Evolutionary conservation across 2,113 vertebrate species (phyloP).

Genomic region (Xyliphius kryptos): DNA sequence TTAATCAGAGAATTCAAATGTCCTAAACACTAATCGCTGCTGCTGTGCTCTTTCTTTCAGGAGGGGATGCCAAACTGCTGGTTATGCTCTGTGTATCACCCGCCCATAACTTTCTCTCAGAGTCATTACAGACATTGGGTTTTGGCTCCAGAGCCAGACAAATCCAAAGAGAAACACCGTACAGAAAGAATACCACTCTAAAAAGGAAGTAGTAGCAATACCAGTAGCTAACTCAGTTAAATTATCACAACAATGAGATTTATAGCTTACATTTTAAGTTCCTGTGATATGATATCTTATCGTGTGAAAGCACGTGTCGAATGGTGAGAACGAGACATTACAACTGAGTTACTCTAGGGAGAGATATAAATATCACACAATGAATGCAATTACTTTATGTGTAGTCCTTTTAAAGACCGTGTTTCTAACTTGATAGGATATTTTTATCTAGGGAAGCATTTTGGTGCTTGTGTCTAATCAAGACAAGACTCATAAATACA

Average conservation of each 20-base stretch:
- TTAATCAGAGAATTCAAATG: neutral
- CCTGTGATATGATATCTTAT: constrained; percentile 1
- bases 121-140: constrained; percentile 73
- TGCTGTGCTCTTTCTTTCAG: constrained; percentile 47
- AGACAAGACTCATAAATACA: too few relatives aligned
- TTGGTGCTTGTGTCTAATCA: too few relatives aligned
- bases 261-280: constrained; percentile 14
- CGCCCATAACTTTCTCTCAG: constrained; percentile 63
- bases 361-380: neutral
- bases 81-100: constrained; percentile 78
- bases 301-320: constrained; percentile 7
- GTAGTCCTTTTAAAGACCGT: neutral
- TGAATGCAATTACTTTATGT: neutral
- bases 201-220: constrained; percentile 48
- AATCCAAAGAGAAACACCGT: constrained; percentile 59
- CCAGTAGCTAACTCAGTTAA: neutral
- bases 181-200: constrained; percentile 53
- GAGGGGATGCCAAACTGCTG: constrained; percentile 77
- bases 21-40: neutral
- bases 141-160: constrained; percentile 69
- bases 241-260: neutral
- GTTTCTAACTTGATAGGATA: too few relatives aligned
- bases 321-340: neutral
- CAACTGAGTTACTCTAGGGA: neutral
- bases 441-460: too few relatives aligned